These are phyloP conservation scores for Aethina tumida DNA, from an alignment of 1,140 invertebrate genomes.

Conservation along the genomic window DNA sequence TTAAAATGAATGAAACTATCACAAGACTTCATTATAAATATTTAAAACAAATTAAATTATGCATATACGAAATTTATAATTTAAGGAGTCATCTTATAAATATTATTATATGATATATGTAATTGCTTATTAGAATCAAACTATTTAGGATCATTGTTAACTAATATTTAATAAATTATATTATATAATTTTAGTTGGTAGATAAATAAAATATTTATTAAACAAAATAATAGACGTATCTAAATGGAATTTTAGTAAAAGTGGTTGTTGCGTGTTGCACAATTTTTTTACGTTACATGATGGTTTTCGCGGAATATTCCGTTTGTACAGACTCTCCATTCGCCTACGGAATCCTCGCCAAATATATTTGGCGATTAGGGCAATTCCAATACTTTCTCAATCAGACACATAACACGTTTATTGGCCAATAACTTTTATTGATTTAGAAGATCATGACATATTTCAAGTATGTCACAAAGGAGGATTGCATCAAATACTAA, in stretches of 20 bases:
- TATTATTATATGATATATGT: constrained; percentile 12
- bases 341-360: too few relatives aligned
- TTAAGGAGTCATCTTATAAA: constrained; percentile 3
- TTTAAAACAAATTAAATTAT: too few relatives aligned
- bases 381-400: too few relatives aligned
- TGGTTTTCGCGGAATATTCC: neutral
- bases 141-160: constrained; percentile 35
- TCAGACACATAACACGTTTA: too few relatives aligned
- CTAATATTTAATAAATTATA: constrained; percentile 31
- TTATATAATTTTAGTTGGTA: constrained; percentile 32
- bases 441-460: too few relatives aligned
- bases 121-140: constrained; percentile 36
- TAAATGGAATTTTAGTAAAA: constrained; percentile 23
- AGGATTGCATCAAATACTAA: too few relatives aligned
- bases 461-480: too few relatives aligned
- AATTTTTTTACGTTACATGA: constrained; percentile 15
- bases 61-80: too few relatives aligned
- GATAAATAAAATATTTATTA: constrained; percentile 28
- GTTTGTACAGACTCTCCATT: too few relatives aligned
- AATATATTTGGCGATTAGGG: too few relatives aligned
- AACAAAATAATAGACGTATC: constrained; percentile 19
- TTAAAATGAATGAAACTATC: constrained; percentile 8
- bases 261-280: constrained; percentile 27
- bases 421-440: too few relatives aligned
- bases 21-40: too few relatives aligned